Conservation (phyloP, 2,888 invertebrate species). For the Andrena hattorfiana region DNA sequence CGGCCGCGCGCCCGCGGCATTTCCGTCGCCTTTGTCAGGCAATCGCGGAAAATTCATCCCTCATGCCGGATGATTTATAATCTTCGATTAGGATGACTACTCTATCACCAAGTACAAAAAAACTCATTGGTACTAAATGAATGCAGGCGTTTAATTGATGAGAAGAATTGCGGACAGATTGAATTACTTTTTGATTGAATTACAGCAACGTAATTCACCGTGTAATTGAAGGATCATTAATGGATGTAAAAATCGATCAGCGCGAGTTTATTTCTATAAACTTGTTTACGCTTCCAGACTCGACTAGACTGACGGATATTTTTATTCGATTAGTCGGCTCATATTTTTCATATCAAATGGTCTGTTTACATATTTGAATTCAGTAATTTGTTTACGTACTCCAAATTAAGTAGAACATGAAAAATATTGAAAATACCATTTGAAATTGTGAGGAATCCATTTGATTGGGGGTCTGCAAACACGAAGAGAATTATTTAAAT, state of each 20-base stretch:
- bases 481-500: neutral
- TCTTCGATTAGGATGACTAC: constrained; percentile 11
- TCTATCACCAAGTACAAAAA: neutral
- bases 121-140: too few relatives aligned
- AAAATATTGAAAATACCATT: neutral
- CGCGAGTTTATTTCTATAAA: neutral
- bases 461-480: neutral
- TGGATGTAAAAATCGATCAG: neutral
- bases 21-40: constrained; percentile 41
- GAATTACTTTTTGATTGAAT: neutral
- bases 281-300: neutral
- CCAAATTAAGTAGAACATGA: neutral
- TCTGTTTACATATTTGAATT: neutral
- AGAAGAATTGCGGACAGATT: neutral
- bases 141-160: neutral
- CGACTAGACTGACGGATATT: neutral
- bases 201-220: neutral
- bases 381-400: too few relatives aligned
- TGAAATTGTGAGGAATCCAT: neutral
- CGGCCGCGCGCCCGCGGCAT: constrained; percentile 3
- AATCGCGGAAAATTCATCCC: constrained; percentile 26
- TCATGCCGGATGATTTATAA: neutral
- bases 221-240: neutral
- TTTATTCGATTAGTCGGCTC: neutral
- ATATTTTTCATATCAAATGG: neutral